Evolutionary conservation across 1,140 invertebrate genomes (phyloP).

Genomic region (Hypothenemus hampei): DNA sequence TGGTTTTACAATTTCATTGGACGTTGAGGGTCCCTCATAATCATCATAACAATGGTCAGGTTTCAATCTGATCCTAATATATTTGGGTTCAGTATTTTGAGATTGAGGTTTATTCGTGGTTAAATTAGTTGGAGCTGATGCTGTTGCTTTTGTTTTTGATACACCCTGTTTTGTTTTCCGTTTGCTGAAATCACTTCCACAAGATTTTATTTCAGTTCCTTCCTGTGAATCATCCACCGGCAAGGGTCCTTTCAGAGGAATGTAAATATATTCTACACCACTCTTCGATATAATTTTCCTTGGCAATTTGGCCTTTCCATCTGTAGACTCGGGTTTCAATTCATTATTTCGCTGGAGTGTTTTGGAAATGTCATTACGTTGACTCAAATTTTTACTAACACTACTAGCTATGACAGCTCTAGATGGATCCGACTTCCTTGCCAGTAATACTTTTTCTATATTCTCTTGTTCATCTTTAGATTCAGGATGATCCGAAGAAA

Average conservation of each 20-base stretch:
- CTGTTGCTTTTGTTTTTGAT: neutral
- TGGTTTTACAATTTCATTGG: neutral
- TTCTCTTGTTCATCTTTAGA: slow-evolving; percentile 54
- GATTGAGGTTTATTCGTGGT: slow-evolving; percentile 1
- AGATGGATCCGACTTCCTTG: slow-evolving; percentile 54
- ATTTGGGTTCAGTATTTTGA: slow-evolving; percentile 47
- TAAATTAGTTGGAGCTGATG: neutral
- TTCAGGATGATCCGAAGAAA: slow-evolving; percentile 43
- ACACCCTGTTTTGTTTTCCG: neutral
- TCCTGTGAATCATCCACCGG: slow-evolving; percentile 32
- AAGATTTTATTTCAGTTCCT: slow-evolving; percentile 2
- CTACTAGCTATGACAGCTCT: slow-evolving; percentile 50
- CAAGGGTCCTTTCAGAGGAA: slow-evolving; percentile 44
- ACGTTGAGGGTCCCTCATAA: slow-evolving; percentile 44
- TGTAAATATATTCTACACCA: slow-evolving; percentile 44
- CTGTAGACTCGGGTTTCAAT: no score
- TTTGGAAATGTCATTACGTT: slow-evolving; percentile 17
- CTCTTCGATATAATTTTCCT: slow-evolving; percentile 38
- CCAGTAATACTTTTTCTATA: slow-evolving; percentile 61
- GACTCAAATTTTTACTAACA: neutral
- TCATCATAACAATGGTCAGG: slow-evolving; percentile 60
- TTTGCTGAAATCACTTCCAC: neutral
- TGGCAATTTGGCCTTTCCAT: slow-evolving; percentile 19
- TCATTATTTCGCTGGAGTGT: slow-evolving; percentile 18
- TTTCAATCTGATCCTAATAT: slow-evolving; percentile 61